Conservation (phyloP, 1,140 invertebrate species). For the Lethocerus indicus region DNA sequence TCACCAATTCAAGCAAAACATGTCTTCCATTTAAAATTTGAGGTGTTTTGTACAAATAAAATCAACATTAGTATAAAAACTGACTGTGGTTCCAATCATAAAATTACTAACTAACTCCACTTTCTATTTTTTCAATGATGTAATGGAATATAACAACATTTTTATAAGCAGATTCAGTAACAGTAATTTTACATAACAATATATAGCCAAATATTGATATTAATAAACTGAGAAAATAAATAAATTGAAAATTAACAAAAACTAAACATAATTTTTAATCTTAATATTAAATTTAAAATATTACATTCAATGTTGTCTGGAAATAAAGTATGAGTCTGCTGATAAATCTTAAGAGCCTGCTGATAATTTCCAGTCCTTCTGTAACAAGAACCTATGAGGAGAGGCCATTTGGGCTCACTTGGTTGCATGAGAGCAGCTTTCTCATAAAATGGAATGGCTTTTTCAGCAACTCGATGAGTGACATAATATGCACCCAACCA, state of each 20-base stretch:
- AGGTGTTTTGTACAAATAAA: too few relatives aligned
- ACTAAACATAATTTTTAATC: background rate
- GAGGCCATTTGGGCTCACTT: conserved; percentile 63
- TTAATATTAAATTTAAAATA: too few relatives aligned
- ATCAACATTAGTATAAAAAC: too few relatives aligned
- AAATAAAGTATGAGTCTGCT: conserved; percentile 57
- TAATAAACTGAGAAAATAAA: background rate
- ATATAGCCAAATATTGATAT: too few relatives aligned
- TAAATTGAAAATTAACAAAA: background rate
- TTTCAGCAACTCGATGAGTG: conserved; percentile 73
- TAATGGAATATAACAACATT: too few relatives aligned
- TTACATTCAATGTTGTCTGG: conserved; percentile 73
- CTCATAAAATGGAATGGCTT: conserved; percentile 77
- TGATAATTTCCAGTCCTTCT: conserved; percentile 69
- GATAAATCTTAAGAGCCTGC: conserved; percentile 62
- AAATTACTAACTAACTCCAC: too few relatives aligned
- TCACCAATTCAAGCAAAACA: too few relatives aligned
- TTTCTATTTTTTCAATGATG: too few relatives aligned
- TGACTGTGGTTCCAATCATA: too few relatives aligned
- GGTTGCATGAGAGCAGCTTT: conserved; percentile 76
- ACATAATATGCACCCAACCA: conserved; percentile 87
- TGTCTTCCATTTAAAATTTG: too few relatives aligned
- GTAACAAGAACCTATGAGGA: conserved; percentile 72
- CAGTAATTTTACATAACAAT: too few relatives aligned
- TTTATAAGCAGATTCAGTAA: too few relatives aligned